These are phyloP conservation scores for Tenrec ecaudatus DNA, from an alignment of 2,113 vertebrate species.

Conservation along the genomic window DNA sequence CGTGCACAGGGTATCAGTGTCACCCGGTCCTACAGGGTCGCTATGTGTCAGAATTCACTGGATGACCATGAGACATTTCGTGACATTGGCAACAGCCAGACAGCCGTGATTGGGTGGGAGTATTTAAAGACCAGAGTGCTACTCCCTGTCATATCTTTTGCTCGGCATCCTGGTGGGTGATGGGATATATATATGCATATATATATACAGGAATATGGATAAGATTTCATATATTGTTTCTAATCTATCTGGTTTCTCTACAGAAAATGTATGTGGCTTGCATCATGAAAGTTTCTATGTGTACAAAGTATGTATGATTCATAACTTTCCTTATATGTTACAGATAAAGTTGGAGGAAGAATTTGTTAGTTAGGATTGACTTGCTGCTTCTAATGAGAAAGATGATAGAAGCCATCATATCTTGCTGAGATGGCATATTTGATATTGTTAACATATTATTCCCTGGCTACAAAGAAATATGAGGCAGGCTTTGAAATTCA, in stretches of 20 bases:
- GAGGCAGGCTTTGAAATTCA: not conserved
- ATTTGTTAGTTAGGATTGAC: not conserved
- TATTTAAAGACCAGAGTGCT: too few relatives aligned
- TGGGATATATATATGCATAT: too few relatives aligned
- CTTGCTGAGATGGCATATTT: not conserved
- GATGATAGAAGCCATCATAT: too few relatives aligned
- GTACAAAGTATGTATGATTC: not conserved
- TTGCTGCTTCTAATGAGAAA: not conserved
- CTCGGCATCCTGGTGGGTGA: too few relatives aligned
- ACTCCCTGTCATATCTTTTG: too few relatives aligned
- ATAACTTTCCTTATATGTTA: not conserved
- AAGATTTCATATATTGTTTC: not conserved
- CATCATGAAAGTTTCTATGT: not conserved
- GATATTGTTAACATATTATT: not conserved
- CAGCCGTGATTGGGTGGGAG: too few relatives aligned
- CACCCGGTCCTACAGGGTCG: too few relatives aligned
- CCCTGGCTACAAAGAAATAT: not conserved
- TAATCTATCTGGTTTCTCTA: constrained; percentile 35
- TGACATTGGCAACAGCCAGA: too few relatives aligned
- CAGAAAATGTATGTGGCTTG: not conserved
- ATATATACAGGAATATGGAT: too few relatives aligned
- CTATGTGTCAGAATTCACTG: too few relatives aligned
- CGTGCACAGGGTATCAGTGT: not conserved
- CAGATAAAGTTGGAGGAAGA: constrained; percentile 20
- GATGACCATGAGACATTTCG: too few relatives aligned